Conservation (phyloP, 2,797 vertebrate genomes). For the Melanotaenia trifasciata region DNA sequence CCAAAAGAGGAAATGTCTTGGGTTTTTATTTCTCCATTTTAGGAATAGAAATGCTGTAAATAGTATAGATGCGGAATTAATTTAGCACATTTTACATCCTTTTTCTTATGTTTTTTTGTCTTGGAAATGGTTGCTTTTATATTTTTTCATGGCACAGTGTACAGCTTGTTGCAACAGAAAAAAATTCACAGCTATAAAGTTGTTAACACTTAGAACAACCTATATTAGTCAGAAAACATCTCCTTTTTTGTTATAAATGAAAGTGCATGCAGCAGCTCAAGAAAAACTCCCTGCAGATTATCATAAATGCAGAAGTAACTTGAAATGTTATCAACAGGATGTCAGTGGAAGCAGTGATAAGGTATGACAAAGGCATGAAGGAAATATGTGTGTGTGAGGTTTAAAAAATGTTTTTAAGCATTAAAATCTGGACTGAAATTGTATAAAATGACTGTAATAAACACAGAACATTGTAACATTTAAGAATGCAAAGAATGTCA, state of each 20-base stretch:
- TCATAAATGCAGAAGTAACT: neutral
- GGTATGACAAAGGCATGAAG: neutral
- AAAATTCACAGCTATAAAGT: neutral
- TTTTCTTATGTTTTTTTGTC: neutral
- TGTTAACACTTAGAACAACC: neutral
- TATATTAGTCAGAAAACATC: neutral
- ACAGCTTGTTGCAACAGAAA: neutral
- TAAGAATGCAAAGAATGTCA: neutral
- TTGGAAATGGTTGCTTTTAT: neutral
- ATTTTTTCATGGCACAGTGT: neutral
- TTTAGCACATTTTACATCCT: neutral
- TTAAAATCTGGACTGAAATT: neutral
- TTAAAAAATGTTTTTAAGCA: neutral
- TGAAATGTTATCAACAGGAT: slow-evolving; percentile 31
- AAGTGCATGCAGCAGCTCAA: neutral
- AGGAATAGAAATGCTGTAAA: slow-evolving; percentile 1
- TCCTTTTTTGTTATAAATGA: neutral
- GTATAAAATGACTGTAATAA: neutral
- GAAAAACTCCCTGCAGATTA: slow-evolving; percentile 3
- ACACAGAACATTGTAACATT: neutral
- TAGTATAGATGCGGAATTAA: neutral
- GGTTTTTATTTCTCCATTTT: neutral
- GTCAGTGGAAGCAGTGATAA: neutral
- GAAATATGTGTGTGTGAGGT: neutral
- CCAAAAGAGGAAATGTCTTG: no score